phyloP scores from a whole-genome alignment of 2,113 vertebrate genomes.

The Caranx melampygus region DNA sequence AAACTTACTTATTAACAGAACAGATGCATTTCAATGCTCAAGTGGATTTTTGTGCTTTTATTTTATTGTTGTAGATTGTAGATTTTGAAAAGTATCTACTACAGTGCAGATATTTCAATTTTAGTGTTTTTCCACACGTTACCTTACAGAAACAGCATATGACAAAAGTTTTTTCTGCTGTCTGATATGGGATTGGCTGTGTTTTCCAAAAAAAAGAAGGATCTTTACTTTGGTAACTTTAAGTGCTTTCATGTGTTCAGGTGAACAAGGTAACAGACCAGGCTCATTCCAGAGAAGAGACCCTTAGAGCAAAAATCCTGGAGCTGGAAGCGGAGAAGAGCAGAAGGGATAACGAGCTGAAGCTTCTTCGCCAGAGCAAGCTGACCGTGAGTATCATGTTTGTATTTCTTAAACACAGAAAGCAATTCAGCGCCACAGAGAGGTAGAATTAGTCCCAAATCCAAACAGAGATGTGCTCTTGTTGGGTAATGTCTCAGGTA shows the following conservation, averaged over 20 bases:
- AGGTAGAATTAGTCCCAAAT: not conserved
- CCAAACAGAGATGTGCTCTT: not conserved
- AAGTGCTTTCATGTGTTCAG: constrained; percentile 70
- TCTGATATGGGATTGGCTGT: no score
- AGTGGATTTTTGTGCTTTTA: not conserved
- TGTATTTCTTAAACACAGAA: not conserved
- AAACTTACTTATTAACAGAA: no score
- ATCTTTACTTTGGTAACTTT: not conserved
- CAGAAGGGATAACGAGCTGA: constrained; percentile 84
- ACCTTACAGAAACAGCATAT: not conserved
- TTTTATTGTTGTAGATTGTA: not conserved
- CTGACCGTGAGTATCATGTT: constrained; percentile 63
- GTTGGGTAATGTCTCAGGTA: not conserved
- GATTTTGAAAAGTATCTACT: not conserved
- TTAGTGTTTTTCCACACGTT: not conserved
- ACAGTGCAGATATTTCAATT: not conserved
- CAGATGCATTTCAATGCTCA: not conserved
- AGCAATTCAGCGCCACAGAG: not conserved
- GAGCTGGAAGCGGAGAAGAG: constrained; percentile 87
- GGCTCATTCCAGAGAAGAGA: constrained; percentile 78
- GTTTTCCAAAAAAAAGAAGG: not conserved
- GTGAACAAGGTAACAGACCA: constrained; percentile 85
- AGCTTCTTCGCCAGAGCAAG: constrained; percentile 78
- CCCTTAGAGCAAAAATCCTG: constrained; percentile 85
- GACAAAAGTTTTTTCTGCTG: not conserved